Evolutionary conservation across 1,140 invertebrate genomes (phyloP), one percentile per base, ranked within the genome.

Genomic region (Macrocentrus cingulum): DNA sequence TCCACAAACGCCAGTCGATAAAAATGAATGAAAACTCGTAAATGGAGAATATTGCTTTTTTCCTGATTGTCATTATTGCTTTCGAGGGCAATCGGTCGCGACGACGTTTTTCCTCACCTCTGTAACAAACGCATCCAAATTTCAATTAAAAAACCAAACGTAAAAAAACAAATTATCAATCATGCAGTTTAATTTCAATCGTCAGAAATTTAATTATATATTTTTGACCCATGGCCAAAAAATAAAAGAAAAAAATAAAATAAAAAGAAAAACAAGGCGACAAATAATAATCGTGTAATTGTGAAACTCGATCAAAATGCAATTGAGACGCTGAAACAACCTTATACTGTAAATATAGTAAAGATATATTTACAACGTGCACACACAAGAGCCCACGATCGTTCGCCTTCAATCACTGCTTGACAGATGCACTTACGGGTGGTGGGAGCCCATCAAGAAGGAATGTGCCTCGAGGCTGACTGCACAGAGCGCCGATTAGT

Each of bases 341-440:
- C 67, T 45, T 37, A 2, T 6, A n/a, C 32, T 9, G 20, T 8
- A 60, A n/a, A n/a, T n/a, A n/a, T n/a, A 62, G 64, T 74, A 75
- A 76, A 71, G 70, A 76, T 70, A 75, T 74, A 65, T 54, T 25
- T 15, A 32, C 5, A n/a, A 19, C 23, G 19, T 39, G 32, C 29
- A 50, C 59, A 19, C n/a, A n/a, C n/a, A n/a, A n/a, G n/a, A n/a
- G n/a, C n/a, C 42, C 66, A 60, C 59, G 66, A 74, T 72, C 68
- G 67, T 69, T 75, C 68, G 69, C 71, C 70, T 76, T 76, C 74
- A 74, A 77, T 77, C 72, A 75, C 67, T 72, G 69, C 71, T 71
- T 75, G 75, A 78, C 74, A 75, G 75, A 71, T 70, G 67, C 70
- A 74, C 74, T 76, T 75, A 69, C 69, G 66, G 65, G 60, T 60